These are phyloP conservation scores for Myotis vivesi DNA, from an alignment of 2,797 vertebrate species.

Conservation along the genomic window DNA sequence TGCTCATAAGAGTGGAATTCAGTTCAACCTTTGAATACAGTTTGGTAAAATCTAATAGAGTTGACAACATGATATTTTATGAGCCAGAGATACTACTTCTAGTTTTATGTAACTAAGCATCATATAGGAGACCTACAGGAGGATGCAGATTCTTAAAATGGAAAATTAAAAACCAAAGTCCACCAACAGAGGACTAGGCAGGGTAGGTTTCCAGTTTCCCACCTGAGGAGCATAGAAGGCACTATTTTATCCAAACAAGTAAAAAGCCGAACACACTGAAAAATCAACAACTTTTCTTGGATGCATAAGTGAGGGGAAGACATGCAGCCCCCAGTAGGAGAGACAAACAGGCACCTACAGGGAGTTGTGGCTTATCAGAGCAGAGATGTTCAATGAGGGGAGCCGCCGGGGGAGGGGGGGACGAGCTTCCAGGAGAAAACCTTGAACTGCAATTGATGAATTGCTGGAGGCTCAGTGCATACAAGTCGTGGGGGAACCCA, in stretches of 20 bases:
- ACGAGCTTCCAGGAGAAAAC: not conserved
- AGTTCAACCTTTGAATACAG: not conserved
- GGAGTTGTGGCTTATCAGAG: not conserved
- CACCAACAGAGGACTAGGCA: not conserved
- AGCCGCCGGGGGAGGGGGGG: fast-evolving
- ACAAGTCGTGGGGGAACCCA: not conserved
- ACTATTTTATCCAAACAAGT: not conserved
- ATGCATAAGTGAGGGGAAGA: not conserved
- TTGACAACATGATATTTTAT: not conserved
- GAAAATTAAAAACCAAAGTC: not conserved
- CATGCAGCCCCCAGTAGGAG: not conserved
- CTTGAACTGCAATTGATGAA: too few relatives aligned
- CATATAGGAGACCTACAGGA: not conserved
- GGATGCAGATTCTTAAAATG: not conserved
- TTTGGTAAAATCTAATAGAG: not conserved
- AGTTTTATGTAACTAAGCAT: not conserved
- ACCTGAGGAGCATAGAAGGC: not conserved
- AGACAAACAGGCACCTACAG: not conserved
- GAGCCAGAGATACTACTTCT: not conserved
- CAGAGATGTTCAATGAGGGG: not conserved
- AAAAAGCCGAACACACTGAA: not conserved
- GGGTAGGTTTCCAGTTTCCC: not conserved
- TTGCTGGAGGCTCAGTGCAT: not conserved
- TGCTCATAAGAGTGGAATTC: not conserved
- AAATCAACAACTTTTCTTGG: not conserved